Evolutionary conservation across 2,888 invertebrate genomes (phyloP).

Genomic region (Ochropleura leucogaster): DNA sequence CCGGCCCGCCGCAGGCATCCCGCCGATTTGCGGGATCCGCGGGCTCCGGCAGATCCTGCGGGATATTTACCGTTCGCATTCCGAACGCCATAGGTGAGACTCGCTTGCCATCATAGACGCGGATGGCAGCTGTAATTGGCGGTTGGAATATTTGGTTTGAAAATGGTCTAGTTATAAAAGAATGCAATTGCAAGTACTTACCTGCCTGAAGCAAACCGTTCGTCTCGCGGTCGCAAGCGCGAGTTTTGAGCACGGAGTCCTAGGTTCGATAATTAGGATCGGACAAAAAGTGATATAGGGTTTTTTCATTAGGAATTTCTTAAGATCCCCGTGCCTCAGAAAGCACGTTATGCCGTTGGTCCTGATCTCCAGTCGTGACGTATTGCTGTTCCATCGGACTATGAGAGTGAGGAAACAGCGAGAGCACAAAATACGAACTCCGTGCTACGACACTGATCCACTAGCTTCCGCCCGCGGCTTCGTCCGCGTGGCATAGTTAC

Average conservation of each 20-base stretch:
- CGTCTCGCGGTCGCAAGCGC: no score
- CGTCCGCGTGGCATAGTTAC: no score
- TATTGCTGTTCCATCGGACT: no score
- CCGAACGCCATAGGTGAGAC: slow-evolving; percentile 53
- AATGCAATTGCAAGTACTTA: background rate
- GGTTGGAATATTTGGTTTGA: slow-evolving; percentile 54
- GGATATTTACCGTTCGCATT: slow-evolving; percentile 73
- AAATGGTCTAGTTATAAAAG: slow-evolving; percentile 15
- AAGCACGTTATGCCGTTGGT: no score
- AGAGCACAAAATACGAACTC: background rate
- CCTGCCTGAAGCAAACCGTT: background rate
- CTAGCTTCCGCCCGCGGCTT: no score
- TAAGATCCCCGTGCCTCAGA: no score
- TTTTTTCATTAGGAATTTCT: no score
- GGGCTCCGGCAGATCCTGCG: slow-evolving; percentile 62
- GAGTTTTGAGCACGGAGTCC: no score
- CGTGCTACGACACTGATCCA: slow-evolving; percentile 1
- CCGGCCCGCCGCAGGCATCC: slow-evolving; percentile 60
- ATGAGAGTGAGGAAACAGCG: no score
- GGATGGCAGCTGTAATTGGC: slow-evolving; percentile 49
- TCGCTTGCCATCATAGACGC: slow-evolving; percentile 35
- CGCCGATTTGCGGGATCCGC: slow-evolving; percentile 57
- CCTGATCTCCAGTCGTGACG: no score
- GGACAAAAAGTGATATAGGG: no score
- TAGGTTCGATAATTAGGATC: no score